phyloP scores from a whole-genome alignment of 2,797 vertebrate species.

The Potorous gilbertii region DNA sequence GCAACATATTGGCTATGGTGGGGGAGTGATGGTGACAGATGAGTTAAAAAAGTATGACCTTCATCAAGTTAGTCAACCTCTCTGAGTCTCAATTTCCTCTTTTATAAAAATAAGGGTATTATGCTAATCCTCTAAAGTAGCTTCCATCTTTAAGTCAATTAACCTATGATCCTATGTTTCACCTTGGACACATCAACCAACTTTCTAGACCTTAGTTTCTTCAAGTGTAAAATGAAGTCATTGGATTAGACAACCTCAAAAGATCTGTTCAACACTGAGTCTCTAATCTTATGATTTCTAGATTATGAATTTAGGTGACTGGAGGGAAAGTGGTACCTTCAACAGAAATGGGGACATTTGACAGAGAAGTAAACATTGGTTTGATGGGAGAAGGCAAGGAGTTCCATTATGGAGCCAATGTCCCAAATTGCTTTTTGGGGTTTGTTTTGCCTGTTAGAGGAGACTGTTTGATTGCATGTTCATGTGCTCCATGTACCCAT shows the following conservation, averaged over 20 bases:
- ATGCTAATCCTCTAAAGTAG: neutral
- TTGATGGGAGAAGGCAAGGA: neutral
- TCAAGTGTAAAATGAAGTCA: neutral
- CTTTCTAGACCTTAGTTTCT: neutral
- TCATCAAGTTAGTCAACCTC: neutral
- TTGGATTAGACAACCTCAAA: neutral
- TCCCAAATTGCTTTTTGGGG: conserved; percentile 67
- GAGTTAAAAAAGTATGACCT: neutral
- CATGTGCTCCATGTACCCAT: conserved; percentile 76
- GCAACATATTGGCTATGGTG: neutral
- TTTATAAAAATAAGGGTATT: neutral
- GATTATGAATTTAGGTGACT: neutral
- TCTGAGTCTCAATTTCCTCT: neutral
- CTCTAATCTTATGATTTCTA: neutral
- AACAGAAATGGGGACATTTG: neutral
- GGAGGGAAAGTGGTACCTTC: neutral
- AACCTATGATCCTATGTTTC: neutral
- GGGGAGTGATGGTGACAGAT: neutral
- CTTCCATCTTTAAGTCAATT: neutral
- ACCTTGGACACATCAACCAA: neutral
- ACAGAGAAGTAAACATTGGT: neutral
- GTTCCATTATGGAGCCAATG: conserved; percentile 69
- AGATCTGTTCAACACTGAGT: neutral
- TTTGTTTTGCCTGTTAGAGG: conserved; percentile 73
- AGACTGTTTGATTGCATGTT: conserved; percentile 78